A percentile compares a stretch with the other conserved stretches of the same genome.
Evolutionary conservation across 2,113 vertebrate species (phyloP).

Genomic region (Neodon shergylaensis): DNA sequence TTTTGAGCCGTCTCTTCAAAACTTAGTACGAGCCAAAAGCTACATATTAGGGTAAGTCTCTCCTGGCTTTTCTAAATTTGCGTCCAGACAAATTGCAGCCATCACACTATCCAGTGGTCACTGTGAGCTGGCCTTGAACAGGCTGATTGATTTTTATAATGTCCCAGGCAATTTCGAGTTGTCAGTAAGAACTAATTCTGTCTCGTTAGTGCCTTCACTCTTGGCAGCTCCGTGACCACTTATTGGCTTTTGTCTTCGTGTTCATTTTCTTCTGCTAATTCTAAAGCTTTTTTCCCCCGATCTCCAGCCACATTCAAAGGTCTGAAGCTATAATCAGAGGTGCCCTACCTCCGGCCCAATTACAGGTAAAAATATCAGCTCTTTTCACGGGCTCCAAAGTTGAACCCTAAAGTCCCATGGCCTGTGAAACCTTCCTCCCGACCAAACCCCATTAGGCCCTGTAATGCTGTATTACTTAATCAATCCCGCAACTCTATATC

Average conservation of each 20-base stretch:
- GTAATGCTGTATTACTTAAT: slow-evolving; percentile 81
- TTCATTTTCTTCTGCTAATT: slow-evolving; percentile 78
- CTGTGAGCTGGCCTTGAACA: slow-evolving; percentile 79
- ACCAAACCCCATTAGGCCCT: slow-evolving; percentile 74
- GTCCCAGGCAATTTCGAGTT: slow-evolving; percentile 78
- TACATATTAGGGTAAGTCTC: slow-evolving; percentile 66
- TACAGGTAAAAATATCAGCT: slow-evolving; percentile 68
- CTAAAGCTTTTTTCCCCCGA: slow-evolving; percentile 23
- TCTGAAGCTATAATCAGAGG: slow-evolving; percentile 63
- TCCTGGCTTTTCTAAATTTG: slow-evolving; percentile 73
- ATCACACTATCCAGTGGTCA: slow-evolving; percentile 71
- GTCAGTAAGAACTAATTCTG: slow-evolving; percentile 81
- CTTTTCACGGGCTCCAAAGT: slow-evolving; percentile 60
- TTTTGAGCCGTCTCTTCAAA: slow-evolving; percentile 63
- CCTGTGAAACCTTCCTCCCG: slow-evolving; percentile 57
- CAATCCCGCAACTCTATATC: slow-evolving; percentile 75
- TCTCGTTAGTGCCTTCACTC: slow-evolving; percentile 74
- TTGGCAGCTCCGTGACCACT: slow-evolving; percentile 74
- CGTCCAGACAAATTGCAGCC: slow-evolving; percentile 76
- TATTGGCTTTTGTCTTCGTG: slow-evolving; percentile 73
- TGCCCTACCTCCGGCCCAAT: slow-evolving; percentile 54
- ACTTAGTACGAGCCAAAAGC: slow-evolving; percentile 54
- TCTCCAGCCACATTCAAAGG: slow-evolving; percentile 56
- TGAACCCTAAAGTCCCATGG: slow-evolving; percentile 76
- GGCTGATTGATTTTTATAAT: slow-evolving; percentile 82